Conservation (phyloP, 2,113 vertebrate genomes). For the Crotalus helleri region DNA sequence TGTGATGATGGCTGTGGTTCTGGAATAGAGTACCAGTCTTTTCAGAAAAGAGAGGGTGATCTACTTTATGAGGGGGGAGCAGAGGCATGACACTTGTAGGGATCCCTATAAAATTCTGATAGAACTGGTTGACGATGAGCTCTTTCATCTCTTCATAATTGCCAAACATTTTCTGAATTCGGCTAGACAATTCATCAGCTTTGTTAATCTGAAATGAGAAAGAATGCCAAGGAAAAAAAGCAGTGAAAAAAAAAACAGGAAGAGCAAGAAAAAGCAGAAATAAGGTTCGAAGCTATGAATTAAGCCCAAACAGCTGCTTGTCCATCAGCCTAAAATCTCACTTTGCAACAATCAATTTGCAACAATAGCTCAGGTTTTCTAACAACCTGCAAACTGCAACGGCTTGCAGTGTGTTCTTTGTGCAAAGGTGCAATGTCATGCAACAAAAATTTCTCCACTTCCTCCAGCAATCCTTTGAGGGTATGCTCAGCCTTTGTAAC, state of each 20-base stretch:
- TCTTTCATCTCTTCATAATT: slow-evolving; percentile 88
- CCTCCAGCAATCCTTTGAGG: background rate
- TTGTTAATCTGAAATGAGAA: slow-evolving; percentile 79
- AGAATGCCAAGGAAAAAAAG: background rate
- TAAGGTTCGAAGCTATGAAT: background rate
- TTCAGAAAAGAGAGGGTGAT: slow-evolving; percentile 53
- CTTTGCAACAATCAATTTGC: background rate
- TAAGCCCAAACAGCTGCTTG: background rate
- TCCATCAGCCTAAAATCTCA: background rate
- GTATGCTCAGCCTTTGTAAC: background rate
- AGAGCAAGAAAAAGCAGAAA: background rate
- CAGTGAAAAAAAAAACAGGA: background rate
- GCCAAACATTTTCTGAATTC: slow-evolving; percentile 90
- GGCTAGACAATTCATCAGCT: slow-evolving; percentile 88
- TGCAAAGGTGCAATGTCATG: background rate
- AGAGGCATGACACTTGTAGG: slow-evolving; percentile 49
- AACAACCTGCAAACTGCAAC: background rate
- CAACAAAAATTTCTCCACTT: background rate
- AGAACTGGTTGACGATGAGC: slow-evolving; percentile 66
- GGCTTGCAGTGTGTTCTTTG: background rate
- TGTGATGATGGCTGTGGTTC: slow-evolving; percentile 49
- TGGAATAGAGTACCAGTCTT: slow-evolving; percentile 70
- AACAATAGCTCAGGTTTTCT: background rate
- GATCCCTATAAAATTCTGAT: slow-evolving; percentile 65
- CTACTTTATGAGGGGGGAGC: slow-evolving; percentile 57